These are phyloP conservation scores for Anastrepha ludens DNA, from an alignment of 1,140 invertebrate genomes.

Conservation along the genomic window DNA sequence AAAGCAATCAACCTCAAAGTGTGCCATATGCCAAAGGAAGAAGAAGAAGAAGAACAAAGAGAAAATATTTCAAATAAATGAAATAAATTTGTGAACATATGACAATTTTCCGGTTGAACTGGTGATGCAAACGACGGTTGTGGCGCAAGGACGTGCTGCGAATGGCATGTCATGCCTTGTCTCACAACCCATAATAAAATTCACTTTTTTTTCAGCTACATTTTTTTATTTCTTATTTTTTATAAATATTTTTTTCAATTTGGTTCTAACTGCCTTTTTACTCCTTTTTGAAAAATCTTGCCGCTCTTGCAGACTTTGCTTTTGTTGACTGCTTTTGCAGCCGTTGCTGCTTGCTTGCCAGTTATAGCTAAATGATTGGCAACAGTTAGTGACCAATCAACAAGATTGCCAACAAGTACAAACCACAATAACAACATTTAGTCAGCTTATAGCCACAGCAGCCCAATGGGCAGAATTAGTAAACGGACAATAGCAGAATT, in stretches of 20 bases:
- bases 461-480: background rate
- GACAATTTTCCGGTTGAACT: slow-evolving; percentile 22
- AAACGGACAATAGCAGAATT: background rate
- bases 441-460: background rate
- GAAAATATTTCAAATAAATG: background rate
- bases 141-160: background rate
- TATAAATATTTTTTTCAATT: background rate
- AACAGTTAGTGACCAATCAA: slow-evolving; percentile 43
- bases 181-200: background rate
- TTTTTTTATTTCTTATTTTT: background rate
- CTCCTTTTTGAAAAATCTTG: background rate
- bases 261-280: background rate
- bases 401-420: background rate
- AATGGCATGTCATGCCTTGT: background rate
- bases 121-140: background rate
- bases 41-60: background rate
- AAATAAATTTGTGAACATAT: slow-evolving; percentile 33
- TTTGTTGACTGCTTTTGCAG: background rate
- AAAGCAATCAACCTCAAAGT: slow-evolving; percentile 6
- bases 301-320: background rate
- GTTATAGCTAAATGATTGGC: background rate
- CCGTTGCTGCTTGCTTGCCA: no score
- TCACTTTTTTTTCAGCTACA: no score
- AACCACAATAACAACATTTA: background rate
- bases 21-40: background rate